These are phyloP conservation scores for Bemisia tabaci DNA, from an alignment of 1,140 invertebrate genomes.

Conservation along the genomic window DNA sequence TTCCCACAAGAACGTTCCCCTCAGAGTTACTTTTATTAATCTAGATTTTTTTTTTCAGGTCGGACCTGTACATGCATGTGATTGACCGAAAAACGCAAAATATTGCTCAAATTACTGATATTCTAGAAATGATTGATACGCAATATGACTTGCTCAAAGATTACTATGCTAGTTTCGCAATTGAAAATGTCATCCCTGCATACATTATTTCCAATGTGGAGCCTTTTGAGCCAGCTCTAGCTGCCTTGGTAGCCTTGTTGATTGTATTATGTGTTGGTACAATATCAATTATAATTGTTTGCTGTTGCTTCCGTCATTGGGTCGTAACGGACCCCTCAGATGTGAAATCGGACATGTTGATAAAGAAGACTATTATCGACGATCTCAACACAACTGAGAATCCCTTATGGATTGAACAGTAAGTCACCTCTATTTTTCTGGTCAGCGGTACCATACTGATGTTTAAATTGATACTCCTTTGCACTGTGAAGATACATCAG, in stretches of 20 bases:
- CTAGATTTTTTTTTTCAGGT: constrained; percentile 47
- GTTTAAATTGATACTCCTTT: background rate
- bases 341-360: constrained; percentile 60
- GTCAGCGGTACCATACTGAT: background rate
- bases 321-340: constrained; percentile 49
- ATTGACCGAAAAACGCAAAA: constrained; percentile 58
- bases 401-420: constrained; percentile 86
- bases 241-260: constrained; percentile 68
- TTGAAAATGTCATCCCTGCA: constrained; percentile 62
- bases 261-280: constrained; percentile 76
- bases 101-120: constrained; percentile 61
- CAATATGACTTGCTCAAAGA: constrained; percentile 72
- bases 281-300: constrained; percentile 72
- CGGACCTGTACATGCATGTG: constrained; percentile 75
- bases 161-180: constrained; percentile 60
- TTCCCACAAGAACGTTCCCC: too few species aligned
- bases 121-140: constrained; percentile 66
- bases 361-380: constrained; percentile 66
- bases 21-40: too few species aligned
- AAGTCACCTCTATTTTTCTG: constrained; percentile 27
- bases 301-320: constrained; percentile 79
- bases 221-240: constrained; percentile 67
- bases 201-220: constrained; percentile 32
- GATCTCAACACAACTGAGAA: constrained; percentile 80
- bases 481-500: too few species aligned